Evolutionary conservation across 2,888 invertebrate genomes (phyloP), one percentile per base, ranked within the genome.

Genomic region (Tenthredo livida): DNA sequence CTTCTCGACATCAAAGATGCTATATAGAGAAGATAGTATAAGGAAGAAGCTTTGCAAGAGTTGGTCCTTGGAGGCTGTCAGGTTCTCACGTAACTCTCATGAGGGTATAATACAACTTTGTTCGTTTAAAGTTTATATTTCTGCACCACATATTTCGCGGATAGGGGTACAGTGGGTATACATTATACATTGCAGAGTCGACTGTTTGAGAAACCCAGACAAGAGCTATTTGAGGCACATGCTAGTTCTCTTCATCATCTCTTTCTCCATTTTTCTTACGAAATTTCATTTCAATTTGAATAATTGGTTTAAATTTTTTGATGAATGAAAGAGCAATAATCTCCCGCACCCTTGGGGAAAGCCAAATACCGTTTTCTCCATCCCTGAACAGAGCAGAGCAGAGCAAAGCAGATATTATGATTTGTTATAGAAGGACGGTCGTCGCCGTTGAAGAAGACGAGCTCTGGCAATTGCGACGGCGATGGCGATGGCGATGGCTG

Each of bases 121-220:
- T 77, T 77, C 77, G 77, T 47, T 54, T 6, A 54, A 33, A 77
- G 77, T 77, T 77, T 50, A 50, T 77, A 77, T 54, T 47, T 77
- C 77, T 54, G 77, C 77, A 33, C 50, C n/a, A 54, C 10, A 77
- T 77, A 77, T 77, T 77, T 10, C 33, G 15, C 17, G 29, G 29
- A 29, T 54, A 77, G 17, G 50, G 54, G 47, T 50, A 73, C 25
- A 73, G 25, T 61, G 25, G 12, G 9, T 29, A 1, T n/a, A n/a
- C n/a, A n/a, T n/a, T n/a, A n/a, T n/a, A n/a, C n/a, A n/a, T n/a
- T n/a, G n/a, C n/a, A n/a, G n/a, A n/a, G n/a, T 25, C 17, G 61
- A 25, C 12, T 12, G 12, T 61, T 25, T 25, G 25, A 25, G 25
- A 21, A 58, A 25, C 2, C 40, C 2, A 10, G 58, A 9, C 21